A percentile compares a stretch with the other conserved stretches of the same genome.
These are phyloP conservation scores for Puma concolor DNA, from an alignment of 2,113 vertebrate genomes.

Conservation along the genomic window DNA sequence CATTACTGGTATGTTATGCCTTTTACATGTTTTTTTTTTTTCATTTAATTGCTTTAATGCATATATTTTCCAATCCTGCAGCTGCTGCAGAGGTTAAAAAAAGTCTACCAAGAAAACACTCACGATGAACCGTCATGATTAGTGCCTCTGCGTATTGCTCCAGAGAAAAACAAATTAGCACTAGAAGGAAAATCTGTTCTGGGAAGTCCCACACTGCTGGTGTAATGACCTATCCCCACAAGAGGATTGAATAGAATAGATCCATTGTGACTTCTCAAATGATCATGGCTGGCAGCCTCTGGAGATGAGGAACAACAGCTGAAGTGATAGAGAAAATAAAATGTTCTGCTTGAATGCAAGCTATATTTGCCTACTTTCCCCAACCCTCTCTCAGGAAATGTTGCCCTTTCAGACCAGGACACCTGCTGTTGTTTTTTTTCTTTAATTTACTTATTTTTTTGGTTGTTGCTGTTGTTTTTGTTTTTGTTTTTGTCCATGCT, in stretches of 20 bases:
- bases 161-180: conserved; percentile 79
- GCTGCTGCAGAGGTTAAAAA: conserved; percentile 77
- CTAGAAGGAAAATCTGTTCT: conserved; percentile 77
- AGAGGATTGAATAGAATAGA: conserved; percentile 76
- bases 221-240: conserved; percentile 69
- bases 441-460: no score
- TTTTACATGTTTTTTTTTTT: conserved; percentile 41
- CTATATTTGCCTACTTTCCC: conserved; percentile 59
- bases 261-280: conserved; percentile 72
- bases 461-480: no score
- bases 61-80: conserved; percentile 67
- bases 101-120: conserved; percentile 64
- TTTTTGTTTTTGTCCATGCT: background rate
- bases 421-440: conserved; percentile 33
- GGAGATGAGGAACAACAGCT: conserved; percentile 64
- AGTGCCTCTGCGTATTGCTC: conserved; percentile 72
- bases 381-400: conserved; percentile 49
- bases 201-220: conserved; percentile 68
- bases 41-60: conserved; percentile 68
- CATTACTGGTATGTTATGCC: conserved; percentile 53
- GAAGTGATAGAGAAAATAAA: conserved; percentile 71
- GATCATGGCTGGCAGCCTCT: conserved; percentile 62
- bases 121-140: conserved; percentile 70
- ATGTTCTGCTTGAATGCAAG: conserved; percentile 72
- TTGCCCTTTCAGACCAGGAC: conserved; percentile 50